A percentile compares a stretch with the other conserved stretches of the same genome.
Conservation (phyloP, 1,140 invertebrate species). For the Lepidotrigona ventralis region DNA sequence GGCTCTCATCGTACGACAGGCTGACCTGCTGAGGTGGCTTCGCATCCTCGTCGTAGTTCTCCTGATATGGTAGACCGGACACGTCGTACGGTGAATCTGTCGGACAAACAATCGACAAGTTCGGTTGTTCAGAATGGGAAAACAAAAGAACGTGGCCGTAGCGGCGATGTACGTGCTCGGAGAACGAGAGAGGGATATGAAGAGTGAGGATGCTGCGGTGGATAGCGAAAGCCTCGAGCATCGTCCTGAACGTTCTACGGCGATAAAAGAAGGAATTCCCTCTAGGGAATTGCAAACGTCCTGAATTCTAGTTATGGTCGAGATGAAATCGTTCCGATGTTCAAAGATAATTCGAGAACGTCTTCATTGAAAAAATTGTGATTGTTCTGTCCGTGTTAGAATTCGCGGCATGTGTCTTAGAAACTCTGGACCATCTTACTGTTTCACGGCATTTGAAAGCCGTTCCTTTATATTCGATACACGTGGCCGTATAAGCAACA, state of each 20-base stretch:
- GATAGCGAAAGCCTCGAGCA: not conserved
- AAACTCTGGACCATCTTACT: not conserved
- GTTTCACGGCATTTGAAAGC: not conserved
- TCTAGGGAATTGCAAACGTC: not conserved
- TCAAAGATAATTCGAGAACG: not conserved
- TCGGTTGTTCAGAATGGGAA: not conserved
- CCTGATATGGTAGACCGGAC: slow-evolving; percentile 92
- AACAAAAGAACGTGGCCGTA: not conserved
- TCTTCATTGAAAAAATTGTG: slow-evolving; percentile 9
- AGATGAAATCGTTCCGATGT: not conserved
- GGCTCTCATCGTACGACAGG: slow-evolving; percentile 93
- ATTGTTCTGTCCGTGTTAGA: not conserved
- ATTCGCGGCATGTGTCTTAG: not conserved
- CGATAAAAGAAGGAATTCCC: not conserved
- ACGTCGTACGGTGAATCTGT: slow-evolving; percentile 96
- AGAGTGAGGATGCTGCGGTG: not conserved
- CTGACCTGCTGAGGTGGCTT: slow-evolving; percentile 92
- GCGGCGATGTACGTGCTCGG: slow-evolving; percentile 26
- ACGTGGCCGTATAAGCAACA: slow-evolving; percentile 3
- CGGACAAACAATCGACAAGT: slow-evolving; percentile 30
- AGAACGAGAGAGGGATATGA: not conserved
- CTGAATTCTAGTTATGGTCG: not conserved
- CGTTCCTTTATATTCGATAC: not conserved
- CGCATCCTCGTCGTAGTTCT: slow-evolving; percentile 86
- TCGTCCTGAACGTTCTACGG: not conserved